Evolutionary conservation across 2,888 invertebrate species (phyloP).

Genomic region (Hecatera dysodea): DNA sequence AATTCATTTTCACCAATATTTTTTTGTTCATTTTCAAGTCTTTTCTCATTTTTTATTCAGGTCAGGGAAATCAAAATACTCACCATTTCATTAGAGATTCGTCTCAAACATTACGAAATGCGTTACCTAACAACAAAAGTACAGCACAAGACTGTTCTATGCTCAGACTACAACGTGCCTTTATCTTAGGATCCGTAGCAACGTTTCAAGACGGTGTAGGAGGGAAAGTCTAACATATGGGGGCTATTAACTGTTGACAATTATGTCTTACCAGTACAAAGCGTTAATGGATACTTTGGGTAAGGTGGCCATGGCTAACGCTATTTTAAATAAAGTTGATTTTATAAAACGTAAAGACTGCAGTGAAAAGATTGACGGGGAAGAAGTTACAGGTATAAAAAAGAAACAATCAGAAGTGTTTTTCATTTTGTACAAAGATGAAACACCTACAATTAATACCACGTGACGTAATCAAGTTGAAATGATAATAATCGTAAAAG

Average conservation of each 20-base stretch:
- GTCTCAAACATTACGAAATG: background rate
- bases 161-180: background rate
- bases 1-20: no score
- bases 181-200: conserved; percentile 56
- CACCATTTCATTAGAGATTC: background rate
- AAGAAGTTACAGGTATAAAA: background rate
- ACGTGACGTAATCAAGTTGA: background rate
- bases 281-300: conserved; percentile 68
- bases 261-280: conserved; percentile 75
- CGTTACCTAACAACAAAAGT: background rate
- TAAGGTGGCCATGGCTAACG: conserved; percentile 59
- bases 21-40: no score
- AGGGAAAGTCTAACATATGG: conserved; percentile 78
- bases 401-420: background rate
- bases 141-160: background rate
- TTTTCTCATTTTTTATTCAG: no score
- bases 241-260: conserved; percentile 78
- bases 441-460: no score
- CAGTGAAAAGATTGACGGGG: background rate
- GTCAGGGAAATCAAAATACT: background rate
- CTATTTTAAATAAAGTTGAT: background rate
- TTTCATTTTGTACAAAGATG: background rate
- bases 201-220: conserved; percentile 53
- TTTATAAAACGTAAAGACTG: background rate
- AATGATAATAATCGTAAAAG: background rate